Base-by-base conservation (phyloP, 2,888 invertebrate genomes). In the Lumbricus terrestris region DNA sequence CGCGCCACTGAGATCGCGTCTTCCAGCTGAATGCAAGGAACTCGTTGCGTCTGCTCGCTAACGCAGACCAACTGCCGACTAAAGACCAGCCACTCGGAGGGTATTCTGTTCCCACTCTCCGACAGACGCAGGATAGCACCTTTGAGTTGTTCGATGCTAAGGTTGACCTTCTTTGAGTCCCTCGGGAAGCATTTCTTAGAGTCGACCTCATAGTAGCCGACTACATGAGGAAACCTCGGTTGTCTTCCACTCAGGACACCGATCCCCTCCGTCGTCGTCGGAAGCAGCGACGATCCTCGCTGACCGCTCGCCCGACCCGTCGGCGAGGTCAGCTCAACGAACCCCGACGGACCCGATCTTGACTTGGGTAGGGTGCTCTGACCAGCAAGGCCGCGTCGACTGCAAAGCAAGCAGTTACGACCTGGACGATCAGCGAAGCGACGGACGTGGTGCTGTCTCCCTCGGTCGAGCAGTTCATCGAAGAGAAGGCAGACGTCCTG, bases 61-160 rank as follows among this genome's bases (percentile, higher is more conserved):
- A 92, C 91, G 40, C 91, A 90, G 23, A 90, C 90, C 89, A 93
- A 85, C 69, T 93, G 92, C 33, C 91, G 88, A 88, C 92, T 91
- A 89, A 93, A 92, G 29, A 91, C 88, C 88, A 93, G 85, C 93
- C 93, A 93, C 88, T 89, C 90, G 18, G 90, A 89, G 1, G 92
- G 92, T 37, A 92, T 92, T 29, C 91, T 91, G 34, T 90, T 90
- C 38, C 37, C 69, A 29, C 91, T 91, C 6, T 82, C 54, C 20
- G 91, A 90, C 89, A 92, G 89, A 20, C 92, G 82, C 18, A 93
- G 54, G 82, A 93, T 92, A 88, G 92, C 93, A 90, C 91, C 91
- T 89, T 92, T 92, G 82, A 93, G 91, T 83, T 92, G 92, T 42
- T 93, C 92, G 85, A 92, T 90, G 91, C 92, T 91, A 82, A 91